Evolutionary conservation across 2,888 invertebrate genomes (phyloP), one percentile per base, ranked within the genome.

Genomic region (Sturmia bella): DNA sequence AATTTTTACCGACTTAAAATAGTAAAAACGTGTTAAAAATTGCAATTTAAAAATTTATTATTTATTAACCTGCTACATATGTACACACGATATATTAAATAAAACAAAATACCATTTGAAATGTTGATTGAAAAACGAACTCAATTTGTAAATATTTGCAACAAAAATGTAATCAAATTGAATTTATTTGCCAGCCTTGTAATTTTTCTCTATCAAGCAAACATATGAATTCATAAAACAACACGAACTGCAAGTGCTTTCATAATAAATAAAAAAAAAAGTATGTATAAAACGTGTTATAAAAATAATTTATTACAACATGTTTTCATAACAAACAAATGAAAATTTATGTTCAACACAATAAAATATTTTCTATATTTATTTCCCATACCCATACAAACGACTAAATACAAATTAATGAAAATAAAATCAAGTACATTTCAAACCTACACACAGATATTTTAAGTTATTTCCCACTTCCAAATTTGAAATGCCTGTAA

Each of bases 281-380:
- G 15, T 11, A 45, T 21, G 5, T 48, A 54, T 17, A 56, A 45
- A 56, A 48, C 54, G 69, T 70, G 48, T 70, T 64, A 61, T 54
- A 5, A 73, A 66, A 68, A 73, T 73, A 72, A 73, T 79, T 73
- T 73, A 79, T 79, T 66, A 61, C 66, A 79, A 79, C 79, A 73
- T 64, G 73, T 68, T 79, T 68, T 79, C 52, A 73, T 54, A 61
- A 73, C 68, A 59, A 79, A 68, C 52, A 61, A 79, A 73, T 79
- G 43, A 66, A 79, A 68, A 73, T 68, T 66, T 68, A 68, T 73
- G 45, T 48, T 61, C n/a, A 61, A 52, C 13, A 37, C 32, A 37
- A 56, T 19, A 63, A 54, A 73, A 43, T 27, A 24, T 37, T 12
- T 32, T 19, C 37, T 32, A 63, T 63, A 61, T 69, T 57, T 43